Conservation (phyloP, 2,888 invertebrate species). For the Hirtodrosophila trivittata region DNA sequence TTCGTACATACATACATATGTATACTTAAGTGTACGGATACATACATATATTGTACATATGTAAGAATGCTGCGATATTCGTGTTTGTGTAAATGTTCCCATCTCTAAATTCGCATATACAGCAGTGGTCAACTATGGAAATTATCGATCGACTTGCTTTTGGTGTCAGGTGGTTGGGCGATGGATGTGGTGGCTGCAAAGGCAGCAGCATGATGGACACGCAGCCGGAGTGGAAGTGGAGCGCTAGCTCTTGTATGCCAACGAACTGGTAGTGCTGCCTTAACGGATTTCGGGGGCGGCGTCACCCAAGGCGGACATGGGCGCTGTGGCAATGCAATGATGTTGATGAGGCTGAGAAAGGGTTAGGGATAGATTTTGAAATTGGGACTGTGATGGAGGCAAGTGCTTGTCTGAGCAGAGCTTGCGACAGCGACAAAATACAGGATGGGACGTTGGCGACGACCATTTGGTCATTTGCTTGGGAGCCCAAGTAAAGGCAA, state of each 20-base stretch:
- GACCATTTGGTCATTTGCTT: conserved; percentile 39
- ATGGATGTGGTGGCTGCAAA: conserved; percentile 68
- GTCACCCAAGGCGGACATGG: conserved; percentile 72
- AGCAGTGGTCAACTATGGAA: conserved; percentile 83
- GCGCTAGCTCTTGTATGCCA: conserved; percentile 55
- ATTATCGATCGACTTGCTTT: conserved; percentile 84
- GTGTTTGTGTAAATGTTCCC: conserved; percentile 78
- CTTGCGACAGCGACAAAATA: conserved; percentile 43
- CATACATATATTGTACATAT: conserved; percentile 11
- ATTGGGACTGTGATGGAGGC: conserved; percentile 35
- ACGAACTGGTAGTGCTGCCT: conserved; percentile 56
- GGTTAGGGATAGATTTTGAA: conserved; percentile 52
- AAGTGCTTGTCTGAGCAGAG: conserved; percentile 22
- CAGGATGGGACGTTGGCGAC: conserved; percentile 44
- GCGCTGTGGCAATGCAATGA: conserved; percentile 40
- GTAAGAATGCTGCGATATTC: conserved; percentile 48
- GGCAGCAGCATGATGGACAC: conserved; percentile 73
- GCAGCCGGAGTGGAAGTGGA: conserved; percentile 54
- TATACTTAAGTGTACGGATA: conserved; percentile 19
- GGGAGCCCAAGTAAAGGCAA: conserved; percentile 35
- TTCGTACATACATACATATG: conserved; percentile 39
- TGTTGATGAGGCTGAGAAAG: conserved; percentile 27
- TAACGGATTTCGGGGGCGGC: conserved; percentile 70
- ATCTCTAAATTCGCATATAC: conserved; percentile 82
- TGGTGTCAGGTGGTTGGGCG: conserved; percentile 81